Evolutionary conservation across 1,140 invertebrate species (phyloP).

Genomic region (Plectrocnemia conspersa): DNA sequence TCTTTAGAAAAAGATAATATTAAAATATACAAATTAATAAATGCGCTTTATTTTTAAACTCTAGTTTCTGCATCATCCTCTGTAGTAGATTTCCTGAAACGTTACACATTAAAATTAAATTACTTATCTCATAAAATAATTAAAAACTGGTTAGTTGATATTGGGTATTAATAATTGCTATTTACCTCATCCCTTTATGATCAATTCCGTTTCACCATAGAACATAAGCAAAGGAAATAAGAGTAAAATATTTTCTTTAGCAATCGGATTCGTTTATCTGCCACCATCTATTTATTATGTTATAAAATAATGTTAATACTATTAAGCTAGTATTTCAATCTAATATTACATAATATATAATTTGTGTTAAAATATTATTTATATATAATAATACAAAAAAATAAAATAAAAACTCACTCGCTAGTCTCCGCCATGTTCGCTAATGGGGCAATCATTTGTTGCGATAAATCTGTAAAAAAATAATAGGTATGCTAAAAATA

Average conservation of each 20-base stretch:
- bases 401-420: conserved; percentile 56
- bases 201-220: conserved; percentile 6
- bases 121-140: background rate
- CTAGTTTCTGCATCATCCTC: conserved; percentile 51
- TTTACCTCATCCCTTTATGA: conserved; percentile 29
- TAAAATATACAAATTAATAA: conserved; percentile 13
- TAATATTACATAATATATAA: no score
- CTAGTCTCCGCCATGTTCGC: conserved; percentile 57
- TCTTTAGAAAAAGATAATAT: background rate
- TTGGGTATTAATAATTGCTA: conserved; percentile 1
- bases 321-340: no score
- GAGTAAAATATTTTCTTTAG: conserved; percentile 26
- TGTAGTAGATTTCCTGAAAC: conserved; percentile 52
- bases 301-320: background rate
- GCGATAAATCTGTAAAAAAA: conserved; percentile 38
- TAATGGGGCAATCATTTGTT: conserved; percentile 53
- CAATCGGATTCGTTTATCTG: conserved; percentile 52
- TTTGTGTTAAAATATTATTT: background rate
- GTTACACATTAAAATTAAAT: conserved; percentile 11
- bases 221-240: conserved; percentile 8
- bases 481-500: conserved; percentile 40
- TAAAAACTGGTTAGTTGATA: background rate
- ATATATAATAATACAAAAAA: conserved; percentile 1
- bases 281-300: conserved; percentile 48
- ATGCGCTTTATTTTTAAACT: conserved; percentile 38